Evolutionary conservation across 2,888 invertebrate species (phyloP), one percentile per base, ranked within the genome.

Genomic region (Rhopalosiphum nymphaeae): DNA sequence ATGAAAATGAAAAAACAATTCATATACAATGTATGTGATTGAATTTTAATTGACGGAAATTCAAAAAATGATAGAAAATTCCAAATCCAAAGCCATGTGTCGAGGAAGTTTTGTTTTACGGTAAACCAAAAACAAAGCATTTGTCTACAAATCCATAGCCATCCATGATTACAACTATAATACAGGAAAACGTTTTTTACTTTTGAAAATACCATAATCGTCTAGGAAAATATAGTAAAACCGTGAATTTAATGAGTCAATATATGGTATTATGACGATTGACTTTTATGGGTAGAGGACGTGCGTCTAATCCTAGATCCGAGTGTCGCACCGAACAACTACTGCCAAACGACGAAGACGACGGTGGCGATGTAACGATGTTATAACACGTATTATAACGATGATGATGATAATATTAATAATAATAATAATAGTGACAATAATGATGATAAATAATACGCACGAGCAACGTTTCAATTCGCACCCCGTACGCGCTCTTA

Each of bases 401-500:
- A 49, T 9, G 13, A 1, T 9, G 16, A 53, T 16, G 21, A 9
- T 21, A 36, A 78, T 36, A 36, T 9, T 21, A 25, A 56, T 56
- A 13, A 36, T 67, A n/a, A 25, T 16, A 36, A 21, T 21, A 26
- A 16, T 7, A 21, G 67, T 36, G 21, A 21, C 78, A 78, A 78
- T 16, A n/a, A 67, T 25, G 78, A 78, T 36, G 78, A 78, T 78
- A 21, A 36, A 78, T 78, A 78, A n/a, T n/a, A n/a, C 89, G 36
- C n/a, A 49, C n/a, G 53, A 49, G 29, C 90, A n/a, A 42, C 53
- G 46, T 90, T 49, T 49, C 29, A 56, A 91, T 91, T 91, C 86
- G 61, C 91, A 86, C 86, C 91, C 91, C 86, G 91, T 46, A 86
- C 86, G 46, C 46, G 25, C 26, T 36, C 53, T 42, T 10, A n/a